These are phyloP conservation scores for Pseudotriccus pelzelni DNA, from an alignment of 2,797 vertebrate genomes.

Conservation along the genomic window DNA sequence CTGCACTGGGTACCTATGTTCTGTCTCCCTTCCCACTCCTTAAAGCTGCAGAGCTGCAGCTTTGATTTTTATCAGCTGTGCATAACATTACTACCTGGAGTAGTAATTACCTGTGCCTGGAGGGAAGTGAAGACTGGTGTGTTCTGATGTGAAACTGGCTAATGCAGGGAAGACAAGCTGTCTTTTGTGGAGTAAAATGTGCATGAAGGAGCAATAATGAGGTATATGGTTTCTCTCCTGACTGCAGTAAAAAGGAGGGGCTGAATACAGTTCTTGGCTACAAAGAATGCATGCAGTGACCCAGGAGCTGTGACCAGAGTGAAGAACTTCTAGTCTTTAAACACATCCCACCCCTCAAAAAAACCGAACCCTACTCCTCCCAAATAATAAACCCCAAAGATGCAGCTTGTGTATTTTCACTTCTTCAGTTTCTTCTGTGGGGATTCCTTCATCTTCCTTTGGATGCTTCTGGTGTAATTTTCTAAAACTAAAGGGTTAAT, in stretches of 20 bases:
- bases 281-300: not conserved
- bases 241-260: not conserved
- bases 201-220: not conserved
- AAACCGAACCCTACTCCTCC: not conserved
- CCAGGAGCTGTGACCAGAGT: not conserved
- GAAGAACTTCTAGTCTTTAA: not conserved
- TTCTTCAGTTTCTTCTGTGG: not conserved
- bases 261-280: not conserved
- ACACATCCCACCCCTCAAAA: fast-evolving
- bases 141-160: not conserved
- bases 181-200: not conserved
- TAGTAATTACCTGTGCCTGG: not conserved
- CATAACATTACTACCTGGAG: not conserved
- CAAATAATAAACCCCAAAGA: not conserved
- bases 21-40: not conserved
- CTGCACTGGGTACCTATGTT: not conserved
- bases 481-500: not conserved
- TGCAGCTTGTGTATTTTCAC: not conserved
- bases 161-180: not conserved
- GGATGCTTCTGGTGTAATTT: not conserved
- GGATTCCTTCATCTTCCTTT: not conserved
- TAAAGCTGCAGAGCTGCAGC: not conserved
- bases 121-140: not conserved
- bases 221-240: not conserved
- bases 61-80: constrained; percentile 17